Base-by-base conservation (phyloP, 1,140 invertebrate species). In the Zelostemma sp. region DNA sequence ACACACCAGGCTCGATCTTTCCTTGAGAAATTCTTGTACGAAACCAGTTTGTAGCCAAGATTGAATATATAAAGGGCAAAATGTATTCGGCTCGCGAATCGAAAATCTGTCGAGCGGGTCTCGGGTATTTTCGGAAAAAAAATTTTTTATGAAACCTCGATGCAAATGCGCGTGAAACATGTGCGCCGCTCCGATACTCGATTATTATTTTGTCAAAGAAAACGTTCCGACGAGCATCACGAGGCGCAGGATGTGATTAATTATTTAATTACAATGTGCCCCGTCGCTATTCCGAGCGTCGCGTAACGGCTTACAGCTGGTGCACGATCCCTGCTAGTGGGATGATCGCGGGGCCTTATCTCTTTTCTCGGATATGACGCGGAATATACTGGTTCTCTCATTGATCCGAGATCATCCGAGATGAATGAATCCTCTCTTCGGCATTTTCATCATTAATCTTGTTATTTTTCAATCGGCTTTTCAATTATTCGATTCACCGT, bases 221-320 rank as follows among this genome's bases (percentile, higher is more conserved):
- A 41, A 41, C 15, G 14, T 15, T 41, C 41, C 14, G 14, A 6
- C 47, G n/a, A 41, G 15, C 40, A 41, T 41, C 14, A 41, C 40
- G 14, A 6, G 40, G 54, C 41, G 25, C 61, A 56, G 67, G 61
- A 65, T 64, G 61, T 56, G 67, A 70, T 70, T 70, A 70, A 64
- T 70, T 70, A 64, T 64, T 64, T 69, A 69, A 69, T 69, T 69
- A 48, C 56, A 64, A 57, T 68, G 66, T 55, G 66, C n/a, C 56
- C 48, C 51, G 28, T 62, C 60, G 47, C 60, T 47, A 47, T 62
- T 21, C 19, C 40, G 40, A 15, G 40, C 40, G 15, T 15, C 40
- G 40, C 40, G 40, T 41, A 12, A 41, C 40, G 40, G 40, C 40
- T 41, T 41, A 41, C 54, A 33, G 55, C 35, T 54, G 55, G 53